These are phyloP conservation scores for Mus caroli DNA, from an alignment of 2,797 vertebrate species.

Conservation along the genomic window DNA sequence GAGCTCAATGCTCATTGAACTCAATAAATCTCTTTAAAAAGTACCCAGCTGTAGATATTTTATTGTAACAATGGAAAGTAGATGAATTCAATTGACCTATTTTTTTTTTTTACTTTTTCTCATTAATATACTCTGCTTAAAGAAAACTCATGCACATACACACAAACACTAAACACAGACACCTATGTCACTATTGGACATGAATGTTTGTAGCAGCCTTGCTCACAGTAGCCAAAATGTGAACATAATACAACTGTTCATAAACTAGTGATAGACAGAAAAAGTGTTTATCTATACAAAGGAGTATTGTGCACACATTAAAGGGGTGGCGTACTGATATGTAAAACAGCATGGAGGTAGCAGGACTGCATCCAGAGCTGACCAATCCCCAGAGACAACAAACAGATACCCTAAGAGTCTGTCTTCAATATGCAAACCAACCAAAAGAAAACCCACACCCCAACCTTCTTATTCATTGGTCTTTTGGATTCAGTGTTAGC, in stretches of 20 bases:
- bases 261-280: not conserved
- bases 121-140: conserved; percentile 35
- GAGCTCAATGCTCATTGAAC: not conserved
- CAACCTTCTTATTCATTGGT: not conserved
- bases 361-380: not conserved
- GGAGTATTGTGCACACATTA: not conserved
- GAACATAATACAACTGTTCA: not conserved
- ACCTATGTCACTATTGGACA: not conserved
- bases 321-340: not conserved
- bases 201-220: not conserved
- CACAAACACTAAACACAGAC: conserved; percentile 15
- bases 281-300: not conserved
- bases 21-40: not conserved
- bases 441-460: not conserved
- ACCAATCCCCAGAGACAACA: not conserved
- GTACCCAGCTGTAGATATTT: not conserved
- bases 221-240: not conserved
- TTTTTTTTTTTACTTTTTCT: not conserved
- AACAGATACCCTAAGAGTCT: not conserved
- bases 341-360: not conserved
- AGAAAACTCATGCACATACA: not conserved
- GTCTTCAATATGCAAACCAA: not conserved
- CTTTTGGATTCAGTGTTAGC: not conserved
- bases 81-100: not conserved
- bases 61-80: not conserved